Conservation (phyloP, 2,797 vertebrate genomes). For the Oryzias dopingdopingensis region DNA sequence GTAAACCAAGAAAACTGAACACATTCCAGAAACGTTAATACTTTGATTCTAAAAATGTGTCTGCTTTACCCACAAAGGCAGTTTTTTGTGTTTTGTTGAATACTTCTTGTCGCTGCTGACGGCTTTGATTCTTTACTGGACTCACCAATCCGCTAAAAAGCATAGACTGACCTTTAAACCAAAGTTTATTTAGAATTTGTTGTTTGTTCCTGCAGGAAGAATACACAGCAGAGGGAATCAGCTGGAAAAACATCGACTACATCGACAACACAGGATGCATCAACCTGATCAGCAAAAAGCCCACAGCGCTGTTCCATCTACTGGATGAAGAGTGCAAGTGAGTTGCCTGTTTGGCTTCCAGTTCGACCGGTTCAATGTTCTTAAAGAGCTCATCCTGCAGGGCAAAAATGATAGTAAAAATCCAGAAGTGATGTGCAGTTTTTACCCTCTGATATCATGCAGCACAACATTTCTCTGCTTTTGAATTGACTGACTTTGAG, state of each 20-base stretch:
- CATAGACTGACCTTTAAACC: background rate
- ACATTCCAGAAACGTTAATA: constrained; percentile 20
- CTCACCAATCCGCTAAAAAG: background rate
- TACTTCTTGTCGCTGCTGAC: background rate
- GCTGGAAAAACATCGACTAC: constrained; percentile 96
- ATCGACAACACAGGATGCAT: constrained; percentile 97
- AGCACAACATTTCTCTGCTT: too few species aligned
- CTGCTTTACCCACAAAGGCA: too few species aligned
- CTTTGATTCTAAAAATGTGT: constrained; percentile 25
- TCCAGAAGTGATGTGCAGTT: too few species aligned
- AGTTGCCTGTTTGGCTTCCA: constrained; percentile 62
- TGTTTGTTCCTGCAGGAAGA: constrained; percentile 82
- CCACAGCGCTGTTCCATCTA: constrained; percentile 94
- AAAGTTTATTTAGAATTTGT: background rate
- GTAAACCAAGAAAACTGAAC: constrained; percentile 36
- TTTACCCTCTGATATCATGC: too few species aligned
- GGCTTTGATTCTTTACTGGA: background rate
- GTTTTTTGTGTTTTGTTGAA: background rate
- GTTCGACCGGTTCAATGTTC: constrained; percentile 5
- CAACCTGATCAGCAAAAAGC: constrained; percentile 97
- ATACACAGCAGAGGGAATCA: constrained; percentile 92
- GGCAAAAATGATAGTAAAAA: too few species aligned
- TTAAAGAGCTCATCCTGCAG: too few species aligned
- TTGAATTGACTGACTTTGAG: too few species aligned
- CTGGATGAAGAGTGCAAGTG: constrained; percentile 99